phyloP scores from a whole-genome alignment of 2,888 invertebrate genomes.

The Papilio gigon region DNA sequence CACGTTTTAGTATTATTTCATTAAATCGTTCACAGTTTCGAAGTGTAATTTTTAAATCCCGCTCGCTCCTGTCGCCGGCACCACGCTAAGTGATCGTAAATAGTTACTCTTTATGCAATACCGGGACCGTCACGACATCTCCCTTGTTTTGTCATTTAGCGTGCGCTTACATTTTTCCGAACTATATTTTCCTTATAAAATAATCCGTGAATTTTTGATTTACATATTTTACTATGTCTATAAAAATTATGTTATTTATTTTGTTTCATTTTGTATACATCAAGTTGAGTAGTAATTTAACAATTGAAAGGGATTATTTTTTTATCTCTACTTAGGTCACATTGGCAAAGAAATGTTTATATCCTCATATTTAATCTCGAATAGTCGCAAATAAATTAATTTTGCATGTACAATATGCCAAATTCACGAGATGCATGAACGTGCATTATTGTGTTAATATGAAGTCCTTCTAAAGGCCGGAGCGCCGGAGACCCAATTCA shows the following conservation, averaged over 20 bases:
- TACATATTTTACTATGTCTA: not conserved
- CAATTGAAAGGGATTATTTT: too few species aligned
- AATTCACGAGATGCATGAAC: not conserved
- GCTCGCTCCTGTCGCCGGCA: conserved; percentile 52
- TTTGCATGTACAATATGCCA: conserved; percentile 13
- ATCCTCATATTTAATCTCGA: too few species aligned
- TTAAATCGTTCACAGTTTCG: too few species aligned
- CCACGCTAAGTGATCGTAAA: conserved; percentile 54
- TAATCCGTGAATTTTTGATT: conserved; percentile 25
- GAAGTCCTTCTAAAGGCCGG: not conserved
- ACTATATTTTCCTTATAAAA: conserved; percentile 44
- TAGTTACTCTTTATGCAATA: conserved; percentile 76
- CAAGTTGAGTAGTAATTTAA: too few species aligned
- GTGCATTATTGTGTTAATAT: conserved; percentile 25
- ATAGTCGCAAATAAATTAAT: conserved; percentile 1
- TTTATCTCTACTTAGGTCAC: too few species aligned
- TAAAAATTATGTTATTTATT: not conserved
- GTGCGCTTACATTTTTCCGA: conserved; percentile 47
- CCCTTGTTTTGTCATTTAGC: conserved; percentile 53
- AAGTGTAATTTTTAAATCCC: conserved; percentile 49
- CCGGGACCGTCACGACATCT: conserved; percentile 69
- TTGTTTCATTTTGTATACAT: too few species aligned
- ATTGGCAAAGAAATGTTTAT: too few species aligned
- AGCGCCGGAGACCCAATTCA: not conserved
- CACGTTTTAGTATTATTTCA: too few species aligned